phyloP scores from a whole-genome alignment of 2,888 invertebrate species.

The Julus scanicus region DNA sequence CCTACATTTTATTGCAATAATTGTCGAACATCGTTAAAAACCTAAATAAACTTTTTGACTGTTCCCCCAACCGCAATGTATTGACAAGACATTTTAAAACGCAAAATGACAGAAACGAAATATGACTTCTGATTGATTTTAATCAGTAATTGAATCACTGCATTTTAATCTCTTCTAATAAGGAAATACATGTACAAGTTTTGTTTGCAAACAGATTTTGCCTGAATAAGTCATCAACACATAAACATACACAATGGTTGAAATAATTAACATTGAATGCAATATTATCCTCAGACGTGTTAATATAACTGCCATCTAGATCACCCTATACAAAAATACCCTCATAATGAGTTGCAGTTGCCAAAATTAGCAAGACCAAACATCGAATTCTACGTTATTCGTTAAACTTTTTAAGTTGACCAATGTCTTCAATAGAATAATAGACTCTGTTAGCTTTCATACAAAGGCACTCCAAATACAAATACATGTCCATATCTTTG shows the following conservation, averaged over 20 bases:
- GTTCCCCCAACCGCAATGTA: no score
- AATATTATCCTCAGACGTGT: background rate
- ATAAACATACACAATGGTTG: background rate
- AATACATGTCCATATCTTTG: background rate
- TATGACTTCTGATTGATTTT: background rate
- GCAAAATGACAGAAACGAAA: no score
- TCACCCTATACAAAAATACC: constrained; percentile 29
- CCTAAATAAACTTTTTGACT: no score
- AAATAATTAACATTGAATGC: background rate
- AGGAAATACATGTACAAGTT: background rate
- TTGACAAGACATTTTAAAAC: no score
- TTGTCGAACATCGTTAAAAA: no score
- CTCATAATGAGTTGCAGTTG: background rate
- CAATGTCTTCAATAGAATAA: background rate
- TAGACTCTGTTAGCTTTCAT: background rate
- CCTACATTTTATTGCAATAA: no score
- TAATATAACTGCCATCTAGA: background rate
- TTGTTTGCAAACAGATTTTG: background rate
- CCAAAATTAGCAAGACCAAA: background rate
- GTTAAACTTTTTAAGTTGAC: background rate
- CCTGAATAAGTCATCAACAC: background rate
- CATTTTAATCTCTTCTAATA: background rate
- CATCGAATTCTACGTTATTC: background rate
- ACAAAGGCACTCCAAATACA: constrained; percentile 6
- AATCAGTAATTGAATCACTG: background rate